These are phyloP conservation scores for Darevskia nairensis DNA, from an alignment of 2,797 vertebrate genomes.

Conservation along the genomic window DNA sequence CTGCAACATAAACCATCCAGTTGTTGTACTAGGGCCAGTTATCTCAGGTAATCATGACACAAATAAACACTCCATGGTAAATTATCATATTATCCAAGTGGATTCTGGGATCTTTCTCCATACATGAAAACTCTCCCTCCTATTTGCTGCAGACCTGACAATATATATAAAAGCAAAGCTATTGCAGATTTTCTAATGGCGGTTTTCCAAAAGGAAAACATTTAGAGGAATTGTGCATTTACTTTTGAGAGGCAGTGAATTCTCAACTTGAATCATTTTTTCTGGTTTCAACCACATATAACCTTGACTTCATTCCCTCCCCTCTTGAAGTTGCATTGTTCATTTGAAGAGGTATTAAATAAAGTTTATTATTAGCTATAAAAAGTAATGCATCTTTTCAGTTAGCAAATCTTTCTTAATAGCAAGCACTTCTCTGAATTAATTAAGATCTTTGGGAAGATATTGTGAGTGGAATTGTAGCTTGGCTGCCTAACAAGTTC, in stretches of 20 bases:
- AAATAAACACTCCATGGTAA: neutral
- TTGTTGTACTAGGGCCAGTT: neutral
- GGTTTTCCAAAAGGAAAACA: slow-evolving; percentile 6
- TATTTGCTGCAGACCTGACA: neutral
- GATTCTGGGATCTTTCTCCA: neutral
- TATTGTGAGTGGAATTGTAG: neutral
- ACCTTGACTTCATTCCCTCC: neutral
- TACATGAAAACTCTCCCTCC: neutral
- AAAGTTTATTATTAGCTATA: slow-evolving; percentile 6
- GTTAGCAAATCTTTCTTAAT: neutral
- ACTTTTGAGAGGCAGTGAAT: neutral
- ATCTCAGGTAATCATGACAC: neutral
- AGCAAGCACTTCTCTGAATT: neutral
- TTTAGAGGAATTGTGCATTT: neutral
- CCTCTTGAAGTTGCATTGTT: neutral
- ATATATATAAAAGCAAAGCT: neutral
- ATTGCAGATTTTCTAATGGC: neutral
- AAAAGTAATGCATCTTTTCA: slow-evolving; percentile 18
- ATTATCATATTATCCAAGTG: neutral
- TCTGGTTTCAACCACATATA: slow-evolving; percentile 17
- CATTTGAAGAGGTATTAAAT: slow-evolving; percentile 19
- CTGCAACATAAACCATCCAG: neutral
- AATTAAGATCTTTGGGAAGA: neutral
- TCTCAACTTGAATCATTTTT: slow-evolving; percentile 9
- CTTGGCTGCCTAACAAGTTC: neutral